A percentile compares a stretch with the other conserved stretches of the same genome.
phyloP scores from a whole-genome alignment of 2,113 vertebrate species.

The Zootoca vivipara region DNA sequence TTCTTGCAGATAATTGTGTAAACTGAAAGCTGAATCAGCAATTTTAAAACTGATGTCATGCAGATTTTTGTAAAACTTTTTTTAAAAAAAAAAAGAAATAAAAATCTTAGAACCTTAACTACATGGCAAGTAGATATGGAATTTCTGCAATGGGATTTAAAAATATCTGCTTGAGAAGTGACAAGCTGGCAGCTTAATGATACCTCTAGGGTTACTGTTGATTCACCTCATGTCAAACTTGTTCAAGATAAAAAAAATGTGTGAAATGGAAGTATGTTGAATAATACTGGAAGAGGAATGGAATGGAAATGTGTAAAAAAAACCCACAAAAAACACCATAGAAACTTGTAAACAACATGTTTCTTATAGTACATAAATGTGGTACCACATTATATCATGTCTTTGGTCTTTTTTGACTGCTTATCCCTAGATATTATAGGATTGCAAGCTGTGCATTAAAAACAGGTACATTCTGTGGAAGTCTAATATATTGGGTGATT shows the following conservation, averaged over 20 bases:
- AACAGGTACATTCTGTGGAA: conserved; percentile 10
- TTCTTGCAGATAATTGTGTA: not conserved
- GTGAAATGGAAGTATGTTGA: not conserved
- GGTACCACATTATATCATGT: not conserved
- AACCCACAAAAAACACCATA: no score
- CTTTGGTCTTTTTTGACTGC: not conserved
- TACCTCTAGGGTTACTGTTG: conserved; percentile 24
- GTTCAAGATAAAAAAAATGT: conserved; percentile 31
- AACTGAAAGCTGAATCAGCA: conserved; percentile 9
- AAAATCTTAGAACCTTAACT: conserved; percentile 25
- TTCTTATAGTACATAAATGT: not conserved
- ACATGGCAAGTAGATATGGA: conserved; percentile 6
- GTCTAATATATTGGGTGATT: conserved; percentile 46
- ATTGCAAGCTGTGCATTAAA: conserved; percentile 36
- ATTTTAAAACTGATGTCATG: not conserved
- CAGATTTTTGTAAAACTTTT: not conserved
- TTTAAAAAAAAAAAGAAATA: conserved; percentile 31
- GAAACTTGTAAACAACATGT: not conserved
- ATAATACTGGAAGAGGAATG: not conserved
- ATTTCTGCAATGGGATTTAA: conserved; percentile 33
- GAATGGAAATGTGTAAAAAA: not conserved
- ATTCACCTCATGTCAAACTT: conserved; percentile 39
- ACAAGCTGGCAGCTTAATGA: conserved; percentile 33
- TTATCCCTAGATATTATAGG: conserved; percentile 30
- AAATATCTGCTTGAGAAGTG: conserved; percentile 19